Conservation (phyloP, 2,888 invertebrate genomes). For the Carabus problematicus region DNA sequence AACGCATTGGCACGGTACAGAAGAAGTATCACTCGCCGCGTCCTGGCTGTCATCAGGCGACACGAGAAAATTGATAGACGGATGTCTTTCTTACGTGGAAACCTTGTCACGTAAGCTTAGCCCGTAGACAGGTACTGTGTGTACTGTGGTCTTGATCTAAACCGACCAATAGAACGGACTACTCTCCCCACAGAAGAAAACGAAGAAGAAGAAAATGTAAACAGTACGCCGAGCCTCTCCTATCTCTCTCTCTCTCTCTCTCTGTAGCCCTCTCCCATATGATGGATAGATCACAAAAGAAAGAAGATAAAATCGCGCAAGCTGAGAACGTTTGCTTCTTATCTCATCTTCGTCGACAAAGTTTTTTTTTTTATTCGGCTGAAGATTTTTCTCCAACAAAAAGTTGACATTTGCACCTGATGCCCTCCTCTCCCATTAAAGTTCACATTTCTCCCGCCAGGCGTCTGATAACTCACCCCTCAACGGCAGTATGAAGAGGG, state of each 20-base stretch:
- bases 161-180: conserved; percentile 9
- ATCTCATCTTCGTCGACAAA: conserved; percentile 34
- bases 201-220: conserved; percentile 31
- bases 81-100: conserved; percentile 21
- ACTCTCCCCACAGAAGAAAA: no score
- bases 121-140: conserved; percentile 16
- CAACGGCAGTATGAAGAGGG: not conserved
- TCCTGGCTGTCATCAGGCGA: conserved; percentile 24
- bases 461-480: not conserved
- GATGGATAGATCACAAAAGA: conserved; percentile 48
- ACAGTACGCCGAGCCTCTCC: conserved; percentile 11
- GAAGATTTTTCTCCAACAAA: conserved; percentile 50
- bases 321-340: conserved; percentile 42
- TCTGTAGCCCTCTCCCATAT: conserved; percentile 42
- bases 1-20: conserved; percentile 5
- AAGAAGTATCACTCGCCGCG: conserved; percentile 28
- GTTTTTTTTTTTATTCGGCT: conserved; percentile 20
- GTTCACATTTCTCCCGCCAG: conserved; percentile 6
- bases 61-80: conserved; percentile 37
- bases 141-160: not conserved
- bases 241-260: conserved; percentile 8
- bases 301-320: conserved; percentile 48
- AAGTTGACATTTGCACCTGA: conserved; percentile 52
- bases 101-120: conserved; percentile 30
- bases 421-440: conserved; percentile 42